phyloP scores from a whole-genome alignment of 2,113 vertebrate species.

The Pteruthius melanotis region DNA sequence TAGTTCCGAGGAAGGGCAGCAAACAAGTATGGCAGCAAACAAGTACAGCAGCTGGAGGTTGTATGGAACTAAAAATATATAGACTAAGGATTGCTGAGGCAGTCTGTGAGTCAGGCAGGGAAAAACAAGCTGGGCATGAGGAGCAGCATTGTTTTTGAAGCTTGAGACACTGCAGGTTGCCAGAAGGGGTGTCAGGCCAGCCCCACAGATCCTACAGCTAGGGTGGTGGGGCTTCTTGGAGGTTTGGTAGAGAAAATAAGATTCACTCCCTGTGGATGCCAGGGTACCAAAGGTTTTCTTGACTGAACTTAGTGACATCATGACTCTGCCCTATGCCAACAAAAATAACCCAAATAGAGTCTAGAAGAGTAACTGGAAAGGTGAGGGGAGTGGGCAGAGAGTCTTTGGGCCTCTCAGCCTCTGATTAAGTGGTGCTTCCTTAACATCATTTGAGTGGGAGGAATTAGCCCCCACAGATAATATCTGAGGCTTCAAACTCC shows the following conservation, averaged over 20 bases:
- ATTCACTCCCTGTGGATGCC: not conserved
- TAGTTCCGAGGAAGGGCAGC: not conserved
- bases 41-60: not conserved
- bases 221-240: not conserved
- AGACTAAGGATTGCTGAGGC: not conserved
- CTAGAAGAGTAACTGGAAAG: not conserved
- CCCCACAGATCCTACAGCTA: fast-evolving
- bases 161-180: not conserved
- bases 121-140: not conserved
- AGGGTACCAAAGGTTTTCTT: not conserved
- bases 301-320: not conserved
- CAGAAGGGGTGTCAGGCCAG: not conserved
- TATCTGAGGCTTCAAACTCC: not conserved
- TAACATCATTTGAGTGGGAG: not conserved
- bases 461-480: not conserved
- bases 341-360: not conserved
- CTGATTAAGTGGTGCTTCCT: not conserved
- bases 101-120: not conserved
- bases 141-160: not conserved
- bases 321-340: not conserved
- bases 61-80: not conserved
- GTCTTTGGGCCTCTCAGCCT: not conserved
- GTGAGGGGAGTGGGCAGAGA: not conserved
- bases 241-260: not conserved
- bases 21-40: not conserved